Conservation (phyloP, 2,888 invertebrate species). For the Meiosimyza platycephala region DNA sequence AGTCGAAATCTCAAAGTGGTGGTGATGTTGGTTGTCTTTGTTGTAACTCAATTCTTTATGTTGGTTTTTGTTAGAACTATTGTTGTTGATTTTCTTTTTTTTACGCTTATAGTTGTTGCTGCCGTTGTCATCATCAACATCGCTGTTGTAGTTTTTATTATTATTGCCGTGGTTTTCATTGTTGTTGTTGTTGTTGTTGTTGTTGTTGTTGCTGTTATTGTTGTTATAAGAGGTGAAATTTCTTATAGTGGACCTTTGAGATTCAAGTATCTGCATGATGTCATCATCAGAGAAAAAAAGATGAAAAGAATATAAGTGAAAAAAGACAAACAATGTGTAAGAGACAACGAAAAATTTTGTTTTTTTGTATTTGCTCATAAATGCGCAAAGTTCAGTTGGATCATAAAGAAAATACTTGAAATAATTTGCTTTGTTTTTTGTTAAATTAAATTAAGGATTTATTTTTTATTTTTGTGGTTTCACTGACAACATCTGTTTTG, state of each 20-base stretch:
- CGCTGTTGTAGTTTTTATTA: constrained; percentile 28
- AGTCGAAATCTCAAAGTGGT: constrained; percentile 43
- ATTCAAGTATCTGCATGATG: constrained; percentile 58
- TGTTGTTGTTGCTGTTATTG: constrained; percentile 32
- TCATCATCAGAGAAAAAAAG: constrained; percentile 11
- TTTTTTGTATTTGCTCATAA: too few relatives aligned
- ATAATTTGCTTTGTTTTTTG: too few relatives aligned
- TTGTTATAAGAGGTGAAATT: constrained; percentile 51
- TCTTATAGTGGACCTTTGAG: constrained; percentile 57
- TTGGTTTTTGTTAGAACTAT: constrained; percentile 38
- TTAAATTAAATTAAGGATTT: too few relatives aligned
- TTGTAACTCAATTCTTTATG: constrained; percentile 33
- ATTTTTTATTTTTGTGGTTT: too few relatives aligned
- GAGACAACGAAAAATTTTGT: too few relatives aligned
- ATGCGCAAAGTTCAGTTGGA: background rate
- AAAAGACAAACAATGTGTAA: constrained; percentile 11
- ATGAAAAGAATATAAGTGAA: constrained; percentile 20
- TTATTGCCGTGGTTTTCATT: constrained; percentile 41
- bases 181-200: constrained; percentile 36
- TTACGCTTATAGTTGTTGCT: constrained; percentile 31
- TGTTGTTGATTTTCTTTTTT: constrained; percentile 37
- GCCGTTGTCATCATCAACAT: constrained; percentile 36
- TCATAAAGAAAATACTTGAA: too few relatives aligned
- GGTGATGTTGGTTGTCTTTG: constrained; percentile 30
- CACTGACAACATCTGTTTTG: too few relatives aligned